Percentiles rank a stretch among this genome's conserved stretches.
These are phyloP conservation scores for Murina feae DNA, from an alignment of 2,113 vertebrate species.

Conservation along the genomic window DNA sequence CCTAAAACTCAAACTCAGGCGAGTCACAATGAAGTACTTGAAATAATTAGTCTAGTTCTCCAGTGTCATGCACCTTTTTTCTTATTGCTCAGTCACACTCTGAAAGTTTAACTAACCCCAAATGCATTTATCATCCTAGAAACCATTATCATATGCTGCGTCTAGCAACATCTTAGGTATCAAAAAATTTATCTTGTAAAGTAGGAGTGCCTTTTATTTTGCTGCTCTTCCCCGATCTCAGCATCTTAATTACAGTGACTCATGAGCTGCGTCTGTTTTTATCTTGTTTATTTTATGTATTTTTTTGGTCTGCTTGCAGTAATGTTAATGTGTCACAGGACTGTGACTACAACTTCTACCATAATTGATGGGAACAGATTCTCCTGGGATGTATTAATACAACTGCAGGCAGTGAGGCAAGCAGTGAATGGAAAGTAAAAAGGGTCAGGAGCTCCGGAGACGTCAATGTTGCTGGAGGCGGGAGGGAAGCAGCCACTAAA, in stretches of 20 bases:
- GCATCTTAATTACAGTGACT: slow-evolving; percentile 39
- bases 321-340: slow-evolving; percentile 35
- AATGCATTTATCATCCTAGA: not conserved
- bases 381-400: slow-evolving; percentile 57
- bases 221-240: not conserved
- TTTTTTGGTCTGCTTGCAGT: not conserved
- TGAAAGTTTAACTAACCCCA: slow-evolving; percentile 3
- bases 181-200: not conserved
- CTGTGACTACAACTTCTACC: slow-evolving; percentile 21
- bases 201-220: not conserved
- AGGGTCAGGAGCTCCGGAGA: slow-evolving; percentile 45
- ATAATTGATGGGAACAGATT: slow-evolving; percentile 54
- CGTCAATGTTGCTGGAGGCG: not conserved
- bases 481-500: slow-evolving; percentile 37
- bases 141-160: not conserved
- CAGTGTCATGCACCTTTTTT: not conserved
- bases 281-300: not conserved
- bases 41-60: not conserved
- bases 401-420: slow-evolving; percentile 49
- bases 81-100: not conserved
- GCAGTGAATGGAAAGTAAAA: slow-evolving; percentile 49
- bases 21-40: not conserved
- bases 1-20: not conserved
- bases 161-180: not conserved
- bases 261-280: not conserved